These are phyloP conservation scores for Bovichtus variegatus DNA, from an alignment of 2,797 vertebrate genomes.

Conservation along the genomic window DNA sequence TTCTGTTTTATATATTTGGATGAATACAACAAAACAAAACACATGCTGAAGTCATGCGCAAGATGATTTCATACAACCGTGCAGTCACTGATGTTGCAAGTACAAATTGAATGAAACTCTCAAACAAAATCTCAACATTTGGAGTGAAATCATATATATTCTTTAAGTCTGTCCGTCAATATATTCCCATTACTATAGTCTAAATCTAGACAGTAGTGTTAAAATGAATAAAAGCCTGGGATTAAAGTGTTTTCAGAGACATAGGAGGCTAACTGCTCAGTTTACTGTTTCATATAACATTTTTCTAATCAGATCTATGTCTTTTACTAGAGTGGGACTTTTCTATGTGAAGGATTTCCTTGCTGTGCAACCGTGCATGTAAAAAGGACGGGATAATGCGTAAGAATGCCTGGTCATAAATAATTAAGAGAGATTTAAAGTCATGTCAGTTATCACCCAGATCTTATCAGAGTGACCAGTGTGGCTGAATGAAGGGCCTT, in stretches of 20 bases:
- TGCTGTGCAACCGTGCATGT: not conserved
- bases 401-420: constrained; percentile 8
- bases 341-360: constrained; percentile 7
- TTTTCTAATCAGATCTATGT: constrained; percentile 25
- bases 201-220: not conserved
- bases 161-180: not conserved
- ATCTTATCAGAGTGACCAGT: constrained; percentile 52
- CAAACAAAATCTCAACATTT: not conserved
- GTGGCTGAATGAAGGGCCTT: constrained; percentile 46
- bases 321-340: constrained; percentile 15
- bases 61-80: constrained; percentile 8
- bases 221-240: not conserved
- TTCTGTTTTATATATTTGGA: constrained; percentile 28
- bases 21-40: constrained; percentile 11
- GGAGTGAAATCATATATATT: not conserved
- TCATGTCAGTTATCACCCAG: constrained; percentile 19
- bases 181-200: not conserved
- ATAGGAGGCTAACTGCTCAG: not conserved
- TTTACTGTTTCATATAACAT: constrained; percentile 24
- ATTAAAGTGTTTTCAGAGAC: constrained; percentile 14
- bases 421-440: constrained; percentile 25
- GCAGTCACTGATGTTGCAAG: not conserved
- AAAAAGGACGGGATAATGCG: constrained; percentile 1
- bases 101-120: not conserved
- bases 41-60: constrained; percentile 22